Evolutionary conservation across 2,888 invertebrate species (phyloP), one percentile per base, ranked within the genome.

Genomic region (Lampropteryx suffumata): DNA sequence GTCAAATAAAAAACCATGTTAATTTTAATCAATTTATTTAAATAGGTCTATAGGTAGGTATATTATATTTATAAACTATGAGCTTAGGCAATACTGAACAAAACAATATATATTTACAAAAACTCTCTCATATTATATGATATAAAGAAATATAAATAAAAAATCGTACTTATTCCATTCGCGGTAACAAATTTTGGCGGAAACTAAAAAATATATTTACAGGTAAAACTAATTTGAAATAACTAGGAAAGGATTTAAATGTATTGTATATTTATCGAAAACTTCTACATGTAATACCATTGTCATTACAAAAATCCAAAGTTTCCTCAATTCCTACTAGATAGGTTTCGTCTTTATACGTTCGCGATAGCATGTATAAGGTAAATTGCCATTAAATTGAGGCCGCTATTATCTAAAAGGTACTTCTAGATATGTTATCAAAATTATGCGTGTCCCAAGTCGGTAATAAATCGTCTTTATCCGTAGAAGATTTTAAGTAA

Each of bases 71-170:
- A 79, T 83, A 84, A 81, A 82, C 78, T 85, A 84, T 85, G 79
- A 73, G 75, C 85, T 85, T 87, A 88, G 69, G 76, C 78, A 87
- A 86, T 89, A 86, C 85, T 83, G 87, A 88, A 89, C 86, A 83
- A 84, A 88, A 87, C 79, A 73, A 87, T 87, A 88, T 83, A 87
- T 59, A 86, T 88, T 84, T 88, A 87, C 84, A 85, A 73, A 84
- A 72, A 76, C 75, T 83, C 79, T 72, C 71, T 73, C 69, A 69
- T 74, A 65, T 54, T 55, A 69, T 73, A 76, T 61, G 65, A 70
- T 66, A 57, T 63, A 73, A 59, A 62, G 71, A 72, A 63, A 73
- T 66, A 68, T 63, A 67, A 62, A 62, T 62, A 55, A 45, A 64
- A 65, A 65, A 65, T 71, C 69, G 55, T 54, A n/a, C n/a, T n/a